Percentiles rank a stretch among this genome's conserved stretches.
Conservation (phyloP, 1,140 invertebrate species). For the Bilobella aurantiaca region DNA sequence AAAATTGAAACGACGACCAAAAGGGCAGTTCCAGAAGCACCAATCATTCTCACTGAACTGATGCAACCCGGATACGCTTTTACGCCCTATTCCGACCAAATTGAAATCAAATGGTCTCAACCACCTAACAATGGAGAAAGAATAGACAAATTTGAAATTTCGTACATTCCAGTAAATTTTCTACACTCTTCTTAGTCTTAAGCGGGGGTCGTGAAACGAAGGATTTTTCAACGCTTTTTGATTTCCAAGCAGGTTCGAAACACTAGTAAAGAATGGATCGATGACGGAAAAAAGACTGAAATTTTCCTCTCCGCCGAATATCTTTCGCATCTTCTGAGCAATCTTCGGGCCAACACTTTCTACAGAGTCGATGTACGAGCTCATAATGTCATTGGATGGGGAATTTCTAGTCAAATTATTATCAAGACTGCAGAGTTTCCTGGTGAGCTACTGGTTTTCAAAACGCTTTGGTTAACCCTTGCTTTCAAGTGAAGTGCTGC, state of each 20-base stretch:
- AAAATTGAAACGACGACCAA: slow-evolving; percentile 48
- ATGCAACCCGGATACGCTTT: slow-evolving; percentile 36
- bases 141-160: slow-evolving; percentile 70
- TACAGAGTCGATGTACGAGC: slow-evolving; percentile 73
- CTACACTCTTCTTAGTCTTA: too few relatives aligned
- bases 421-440: slow-evolving; percentile 57
- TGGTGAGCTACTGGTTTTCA: slow-evolving; percentile 41
- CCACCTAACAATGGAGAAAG: slow-evolving; percentile 78
- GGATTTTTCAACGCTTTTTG: not conserved
- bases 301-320: not conserved
- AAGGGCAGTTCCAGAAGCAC: slow-evolving; percentile 44
- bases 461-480: too few relatives aligned
- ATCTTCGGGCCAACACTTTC: slow-evolving; percentile 59
- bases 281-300: not conserved
- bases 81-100: slow-evolving; percentile 51
- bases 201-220: slow-evolving; percentile 4
- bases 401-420: slow-evolving; percentile 57
- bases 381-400: slow-evolving; percentile 71
- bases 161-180: slow-evolving; percentile 61
- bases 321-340: slow-evolving; percentile 53
- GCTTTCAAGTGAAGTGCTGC: too few relatives aligned
- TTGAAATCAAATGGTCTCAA: slow-evolving; percentile 66
- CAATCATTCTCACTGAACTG: slow-evolving; percentile 43
- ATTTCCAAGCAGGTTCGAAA: slow-evolving; percentile 35
- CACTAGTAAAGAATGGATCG: not conserved